Evolutionary conservation across 2,113 vertebrate species (phyloP).

Genomic region (Tichodroma muraria): DNA sequence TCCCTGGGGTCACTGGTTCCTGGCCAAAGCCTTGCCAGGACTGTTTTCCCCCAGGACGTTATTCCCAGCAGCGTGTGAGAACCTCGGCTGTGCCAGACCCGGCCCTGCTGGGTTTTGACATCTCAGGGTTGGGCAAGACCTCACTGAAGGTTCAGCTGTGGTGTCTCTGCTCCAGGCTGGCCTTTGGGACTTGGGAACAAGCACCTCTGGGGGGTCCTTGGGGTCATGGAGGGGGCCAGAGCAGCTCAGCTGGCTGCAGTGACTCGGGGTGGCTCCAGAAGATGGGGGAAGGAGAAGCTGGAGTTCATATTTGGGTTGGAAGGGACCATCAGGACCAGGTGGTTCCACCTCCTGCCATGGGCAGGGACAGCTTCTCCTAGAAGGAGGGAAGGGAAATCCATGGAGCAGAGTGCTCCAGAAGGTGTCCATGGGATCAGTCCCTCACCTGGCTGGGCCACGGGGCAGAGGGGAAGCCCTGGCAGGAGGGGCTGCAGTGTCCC

Average conservation of each 20-base stretch:
- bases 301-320: neutral
- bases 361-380: neutral
- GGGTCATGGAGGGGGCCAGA: neutral
- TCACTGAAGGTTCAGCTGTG: fast-evolving
- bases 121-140: neutral
- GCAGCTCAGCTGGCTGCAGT: neutral
- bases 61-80: neutral
- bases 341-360: neutral
- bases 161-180: neutral
- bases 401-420: fast-evolving
- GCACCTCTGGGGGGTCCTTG: fast-evolving
- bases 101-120: neutral
- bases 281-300: neutral
- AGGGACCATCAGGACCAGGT: no score
- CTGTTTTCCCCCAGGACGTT: neutral
- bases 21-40: neutral
- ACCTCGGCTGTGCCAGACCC: fast-evolving
- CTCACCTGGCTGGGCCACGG: fast-evolving
- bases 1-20: neutral
- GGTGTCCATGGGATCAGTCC: fast-evolving
- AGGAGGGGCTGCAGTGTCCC: neutral
- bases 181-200: neutral
- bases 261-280: fast-evolving
- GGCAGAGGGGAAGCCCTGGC: neutral
- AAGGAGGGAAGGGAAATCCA: fast-evolving